Conservation (phyloP, 2,113 vertebrate species). For the Xiphias gladius region DNA sequence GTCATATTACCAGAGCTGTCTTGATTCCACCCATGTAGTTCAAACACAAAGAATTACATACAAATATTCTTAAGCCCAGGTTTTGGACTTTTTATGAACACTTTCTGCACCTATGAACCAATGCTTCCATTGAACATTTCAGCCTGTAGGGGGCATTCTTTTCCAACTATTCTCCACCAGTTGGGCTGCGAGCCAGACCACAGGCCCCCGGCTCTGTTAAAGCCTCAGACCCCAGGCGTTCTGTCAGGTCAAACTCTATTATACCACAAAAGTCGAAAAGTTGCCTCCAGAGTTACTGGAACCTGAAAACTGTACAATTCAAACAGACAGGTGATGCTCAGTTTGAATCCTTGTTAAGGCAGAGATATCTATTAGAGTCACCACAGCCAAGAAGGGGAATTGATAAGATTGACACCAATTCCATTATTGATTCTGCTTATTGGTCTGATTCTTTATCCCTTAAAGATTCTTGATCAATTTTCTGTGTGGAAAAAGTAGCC, state of each 20-base stretch:
- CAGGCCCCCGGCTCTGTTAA: slow-evolving; percentile 47
- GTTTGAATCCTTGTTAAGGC: no score
- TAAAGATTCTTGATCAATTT: no score
- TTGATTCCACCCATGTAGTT: not conserved
- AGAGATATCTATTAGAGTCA: no score
- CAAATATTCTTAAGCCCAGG: not conserved
- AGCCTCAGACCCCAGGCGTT: slow-evolving; percentile 27
- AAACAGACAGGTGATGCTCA: no score
- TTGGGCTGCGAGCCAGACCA: slow-evolving; percentile 42
- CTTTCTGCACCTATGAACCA: not conserved
- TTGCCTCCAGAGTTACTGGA: no score
- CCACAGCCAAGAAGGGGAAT: no score
- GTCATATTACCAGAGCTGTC: not conserved
- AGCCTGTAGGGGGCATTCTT: slow-evolving; percentile 54
- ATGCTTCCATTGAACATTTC: not conserved
- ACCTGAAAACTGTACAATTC: no score
- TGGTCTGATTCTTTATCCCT: no score
- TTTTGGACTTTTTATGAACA: not conserved
- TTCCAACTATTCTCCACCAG: slow-evolving; percentile 9
- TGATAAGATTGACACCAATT: no score
- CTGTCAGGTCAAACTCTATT: slow-evolving; percentile 30
- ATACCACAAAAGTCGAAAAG: slow-evolving; percentile 3
- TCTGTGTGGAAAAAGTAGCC: no score
- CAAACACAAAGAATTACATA: not conserved
- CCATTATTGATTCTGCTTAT: no score